Conservation (phyloP, 2,113 vertebrate genomes). For the Potamarius usumacintae region DNA sequence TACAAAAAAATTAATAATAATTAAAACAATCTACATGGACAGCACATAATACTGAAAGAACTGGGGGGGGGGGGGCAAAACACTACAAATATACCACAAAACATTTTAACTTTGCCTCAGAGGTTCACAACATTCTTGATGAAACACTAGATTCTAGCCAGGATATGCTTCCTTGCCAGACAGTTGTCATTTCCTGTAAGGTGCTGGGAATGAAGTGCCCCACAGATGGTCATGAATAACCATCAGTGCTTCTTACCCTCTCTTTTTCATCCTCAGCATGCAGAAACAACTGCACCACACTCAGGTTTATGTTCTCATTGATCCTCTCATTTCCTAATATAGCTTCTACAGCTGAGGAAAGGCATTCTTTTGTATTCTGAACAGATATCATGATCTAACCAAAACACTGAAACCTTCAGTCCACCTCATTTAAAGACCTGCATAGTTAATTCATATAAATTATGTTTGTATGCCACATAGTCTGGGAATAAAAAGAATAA, state of each 20-base stretch:
- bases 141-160: not conserved
- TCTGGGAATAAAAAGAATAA: slow-evolving; percentile 33
- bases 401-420: slow-evolving; percentile 9
- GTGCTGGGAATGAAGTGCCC: slow-evolving; percentile 9
- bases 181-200: slow-evolving; percentile 29
- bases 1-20: not conserved
- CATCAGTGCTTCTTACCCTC: slow-evolving; percentile 3
- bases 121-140: slow-evolving; percentile 1
- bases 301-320: not conserved
- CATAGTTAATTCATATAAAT: slow-evolving; percentile 30
- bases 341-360: slow-evolving; percentile 23
- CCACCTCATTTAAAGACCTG: slow-evolving; percentile 14
- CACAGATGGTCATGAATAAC: slow-evolving; percentile 38
- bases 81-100: not conserved
- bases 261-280: slow-evolving; percentile 14
- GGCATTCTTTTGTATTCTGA: slow-evolving; percentile 35
- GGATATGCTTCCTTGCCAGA: slow-evolving; percentile 18
- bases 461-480: slow-evolving; percentile 1
- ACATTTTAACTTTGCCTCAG: not conserved
- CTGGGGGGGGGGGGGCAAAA: too few relatives aligned
- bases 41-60: not conserved
- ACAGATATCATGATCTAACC: slow-evolving; percentile 30
- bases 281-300: slow-evolving; percentile 1
- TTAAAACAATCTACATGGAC: not conserved
- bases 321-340: not conserved